Conservation (phyloP, 1,140 invertebrate species). For the Ladona fulva region DNA sequence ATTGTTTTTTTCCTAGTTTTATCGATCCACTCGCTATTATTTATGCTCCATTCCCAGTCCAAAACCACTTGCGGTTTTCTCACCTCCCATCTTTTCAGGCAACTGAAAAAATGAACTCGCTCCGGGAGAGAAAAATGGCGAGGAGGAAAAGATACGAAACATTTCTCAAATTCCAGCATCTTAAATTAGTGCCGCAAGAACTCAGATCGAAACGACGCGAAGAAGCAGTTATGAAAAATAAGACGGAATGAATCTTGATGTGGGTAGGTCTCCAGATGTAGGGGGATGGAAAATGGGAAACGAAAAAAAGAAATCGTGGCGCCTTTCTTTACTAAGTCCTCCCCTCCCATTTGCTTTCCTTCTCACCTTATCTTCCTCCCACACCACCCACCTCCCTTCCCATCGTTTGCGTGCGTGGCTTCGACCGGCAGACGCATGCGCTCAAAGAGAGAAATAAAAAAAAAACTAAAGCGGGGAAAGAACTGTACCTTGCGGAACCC, state of each 20-base stretch:
- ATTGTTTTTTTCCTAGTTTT: no score
- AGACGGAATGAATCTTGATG: not conserved
- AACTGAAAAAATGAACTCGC: no score
- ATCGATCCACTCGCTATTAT: no score
- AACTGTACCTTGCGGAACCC: no score
- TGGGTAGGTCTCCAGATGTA: not conserved
- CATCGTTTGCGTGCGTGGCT: not conserved
- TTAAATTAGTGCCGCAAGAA: not conserved
- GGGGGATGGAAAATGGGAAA: not conserved
- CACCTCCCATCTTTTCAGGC: no score
- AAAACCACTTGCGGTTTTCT: no score
- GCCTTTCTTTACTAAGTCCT: not conserved
- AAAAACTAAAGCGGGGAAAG: no score
- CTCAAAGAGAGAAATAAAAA: not conserved
- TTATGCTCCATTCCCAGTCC: no score
- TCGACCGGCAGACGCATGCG: not conserved
- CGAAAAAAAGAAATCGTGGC: not conserved
- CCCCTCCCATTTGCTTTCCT: not conserved
- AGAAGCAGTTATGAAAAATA: constrained; percentile 7
- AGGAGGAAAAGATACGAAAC: not conserved
- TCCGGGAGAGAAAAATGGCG: no score
- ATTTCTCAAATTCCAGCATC: not conserved
- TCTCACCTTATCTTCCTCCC: not conserved
- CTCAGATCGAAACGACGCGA: not conserved
- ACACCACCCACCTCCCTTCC: not conserved